Evolutionary conservation across 2,113 vertebrate species (phyloP), one percentile per base, ranked within the genome.

Genomic region (Labeo catla): DNA sequence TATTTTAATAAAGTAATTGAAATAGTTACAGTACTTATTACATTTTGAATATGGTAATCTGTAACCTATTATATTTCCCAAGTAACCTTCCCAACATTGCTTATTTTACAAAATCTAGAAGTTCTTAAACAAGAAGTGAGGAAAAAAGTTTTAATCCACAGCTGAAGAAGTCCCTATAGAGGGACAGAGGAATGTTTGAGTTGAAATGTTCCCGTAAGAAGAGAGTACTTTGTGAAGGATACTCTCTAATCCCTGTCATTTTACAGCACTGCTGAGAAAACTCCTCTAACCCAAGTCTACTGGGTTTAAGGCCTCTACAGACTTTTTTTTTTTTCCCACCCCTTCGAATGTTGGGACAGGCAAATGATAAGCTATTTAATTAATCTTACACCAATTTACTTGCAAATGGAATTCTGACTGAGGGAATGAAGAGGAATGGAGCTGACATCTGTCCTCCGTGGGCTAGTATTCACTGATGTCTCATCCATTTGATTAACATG

Each of bases 341-440:
- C 16, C 10, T 34, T 54, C 15, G 8, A 47, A 63, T 52, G 39
- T 21, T 11, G 28, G 43, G 43, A 49, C n/a, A 47, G 21, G 43
- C n/a, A 70, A 54, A 52, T 36, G 47, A 47, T 83, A 84, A 73
- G 65, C 65, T 8, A 13, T 57, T 84, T 84, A 87, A 80, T 80
- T 87, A 79, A 84, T 84, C 74, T 74, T 49, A 47, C 43, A 43
- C 49, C 34, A 83, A 76, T 83, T 87, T 84, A 79, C 74, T 84
- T 87, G 63, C 43, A 65, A 79, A 84, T 87, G 63, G 9, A 59
- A 73, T 61, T 79, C 82, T 66, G 19, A 39, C 6, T 50, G 52
- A 50, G 43, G 12, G 39, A 59, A 79, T 70, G 34, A 70, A 74
- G 15, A 54, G 73, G 59, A 77, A 68, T 36, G 45, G 16, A 79